Percentiles rank a stretch among this genome's conserved stretches.
Conservation (phyloP, 2,113 vertebrate genomes). For the Esox niger region DNA sequence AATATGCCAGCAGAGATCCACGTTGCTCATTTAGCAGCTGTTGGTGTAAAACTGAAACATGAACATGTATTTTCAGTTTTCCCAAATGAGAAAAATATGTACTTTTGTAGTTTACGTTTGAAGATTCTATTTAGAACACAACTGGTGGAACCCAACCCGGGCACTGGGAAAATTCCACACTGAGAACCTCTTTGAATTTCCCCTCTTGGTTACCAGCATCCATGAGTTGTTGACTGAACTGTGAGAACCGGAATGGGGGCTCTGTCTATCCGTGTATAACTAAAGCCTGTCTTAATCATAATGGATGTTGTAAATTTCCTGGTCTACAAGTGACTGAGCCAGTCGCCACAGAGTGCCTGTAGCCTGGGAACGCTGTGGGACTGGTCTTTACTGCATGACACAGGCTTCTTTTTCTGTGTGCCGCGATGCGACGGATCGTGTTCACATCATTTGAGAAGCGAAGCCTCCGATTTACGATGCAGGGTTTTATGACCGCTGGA, state of each 20-base stretch:
- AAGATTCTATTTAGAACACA: conserved; percentile 33
- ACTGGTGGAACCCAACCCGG: neutral
- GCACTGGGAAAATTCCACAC: conserved; percentile 29
- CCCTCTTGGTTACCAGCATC: conserved; percentile 13
- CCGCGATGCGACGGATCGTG: neutral
- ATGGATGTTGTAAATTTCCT: conserved; percentile 31
- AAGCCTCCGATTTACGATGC: conserved; percentile 31
- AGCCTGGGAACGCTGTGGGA: neutral
- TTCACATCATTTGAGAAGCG: conserved; percentile 29
- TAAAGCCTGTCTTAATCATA: conserved; percentile 25
- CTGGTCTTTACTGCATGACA: neutral
- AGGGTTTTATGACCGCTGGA: conserved; percentile 26
- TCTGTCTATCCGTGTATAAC: conserved; percentile 35
- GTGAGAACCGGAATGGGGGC: conserved; percentile 30
- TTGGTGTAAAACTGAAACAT: conserved; percentile 60
- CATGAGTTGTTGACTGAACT: conserved; percentile 16
- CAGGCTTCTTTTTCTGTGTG: neutral
- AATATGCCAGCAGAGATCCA: conserved; percentile 66
- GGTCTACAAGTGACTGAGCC: neutral
- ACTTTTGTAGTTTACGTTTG: conserved; percentile 56
- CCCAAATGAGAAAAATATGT: conserved; percentile 37
- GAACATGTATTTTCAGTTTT: conserved; percentile 53
- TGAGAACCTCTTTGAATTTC: conserved; percentile 19
- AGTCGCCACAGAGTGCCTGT: neutral
- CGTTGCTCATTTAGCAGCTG: conserved; percentile 63